phyloP scores from a whole-genome alignment of 2,797 vertebrate genomes.

The Spheniscus humboldti region DNA sequence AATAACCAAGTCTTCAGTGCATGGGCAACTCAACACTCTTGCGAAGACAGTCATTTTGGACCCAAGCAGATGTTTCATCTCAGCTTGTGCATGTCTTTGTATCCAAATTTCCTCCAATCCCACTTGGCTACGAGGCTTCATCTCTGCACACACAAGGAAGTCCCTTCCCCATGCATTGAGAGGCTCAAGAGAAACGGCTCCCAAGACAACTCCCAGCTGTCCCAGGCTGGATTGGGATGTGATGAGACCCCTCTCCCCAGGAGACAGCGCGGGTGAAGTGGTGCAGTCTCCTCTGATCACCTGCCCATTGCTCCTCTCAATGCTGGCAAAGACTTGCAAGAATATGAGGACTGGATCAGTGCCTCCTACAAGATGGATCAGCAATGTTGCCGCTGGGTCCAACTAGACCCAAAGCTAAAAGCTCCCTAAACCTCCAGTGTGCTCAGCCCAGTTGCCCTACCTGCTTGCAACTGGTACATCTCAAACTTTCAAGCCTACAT shows the following conservation, averaged over 20 bases:
- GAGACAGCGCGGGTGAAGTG: rapidly evolving
- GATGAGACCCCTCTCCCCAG: neutral
- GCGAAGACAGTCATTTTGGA: neutral
- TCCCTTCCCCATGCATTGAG: neutral
- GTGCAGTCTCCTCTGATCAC: neutral
- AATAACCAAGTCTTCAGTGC: neutral
- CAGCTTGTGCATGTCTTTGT: neutral
- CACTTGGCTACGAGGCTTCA: neutral
- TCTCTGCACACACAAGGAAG: neutral
- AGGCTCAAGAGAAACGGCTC: neutral
- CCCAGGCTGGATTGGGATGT: neutral
- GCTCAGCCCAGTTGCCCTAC: neutral
- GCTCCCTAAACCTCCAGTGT: neutral
- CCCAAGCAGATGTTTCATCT: neutral
- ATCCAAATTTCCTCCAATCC: neutral
- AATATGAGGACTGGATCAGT: neutral
- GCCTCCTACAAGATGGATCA: neutral
- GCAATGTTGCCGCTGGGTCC: rapidly evolving
- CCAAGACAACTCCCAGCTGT: neutral
- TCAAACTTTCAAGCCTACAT: neutral
- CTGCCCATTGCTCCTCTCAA: neutral
- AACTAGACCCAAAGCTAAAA: neutral
- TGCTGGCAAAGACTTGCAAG: neutral
- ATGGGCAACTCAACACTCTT: neutral
- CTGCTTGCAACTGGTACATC: neutral